Evolutionary conservation across 2,888 invertebrate species (phyloP), one percentile per base, ranked within the genome.

Genomic region (Gandaritis pyraliata): DNA sequence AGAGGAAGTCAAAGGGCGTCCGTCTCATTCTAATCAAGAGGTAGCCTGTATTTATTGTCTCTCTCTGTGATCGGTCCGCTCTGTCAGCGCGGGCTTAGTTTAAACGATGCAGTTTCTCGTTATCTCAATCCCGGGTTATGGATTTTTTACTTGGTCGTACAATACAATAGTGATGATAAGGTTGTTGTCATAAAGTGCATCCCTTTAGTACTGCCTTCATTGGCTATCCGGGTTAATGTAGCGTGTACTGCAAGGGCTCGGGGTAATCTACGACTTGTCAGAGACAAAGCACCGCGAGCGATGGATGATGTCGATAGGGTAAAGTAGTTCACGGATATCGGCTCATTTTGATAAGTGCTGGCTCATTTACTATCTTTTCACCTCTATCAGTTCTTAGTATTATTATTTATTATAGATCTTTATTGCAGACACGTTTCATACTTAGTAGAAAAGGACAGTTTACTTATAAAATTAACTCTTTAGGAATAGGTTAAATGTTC

Each of bases 91-190:
- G 72, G 76, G 75, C 72, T 80, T 80, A 75, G 75, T 74, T 68
- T 77, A 76, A 78, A 78, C 74, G 78, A 77, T 80, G 80, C 78
- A 80, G 74, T 81, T 81, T 81, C 77, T 78, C 77, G 77, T 79
- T 81, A 81, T 81, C 81, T 79, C 73, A 72, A 75, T 75, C 73
- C 59, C 69, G 73, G 69, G 76, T 81, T 77, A 79, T 76, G 76
- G 68, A 74, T 76, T 71, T 71, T 76, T 77, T 75, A 71, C 73
- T 67, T 64, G 72, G 73, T 70, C 66, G 65, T 70, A 68, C 72
- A 67, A 68, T 66, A 68, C 65, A 66, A 67, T 69, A 71, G 68
- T 69, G 69, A 64, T 69, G 71, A 71, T 71, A 71, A 71, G 65
- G 66, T 62, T 61, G 64, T 67, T 66, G 66, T 63, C 64, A 64